These are phyloP conservation scores for Catocala sponsa DNA, from an alignment of 2,888 invertebrate genomes.

Conservation along the genomic window DNA sequence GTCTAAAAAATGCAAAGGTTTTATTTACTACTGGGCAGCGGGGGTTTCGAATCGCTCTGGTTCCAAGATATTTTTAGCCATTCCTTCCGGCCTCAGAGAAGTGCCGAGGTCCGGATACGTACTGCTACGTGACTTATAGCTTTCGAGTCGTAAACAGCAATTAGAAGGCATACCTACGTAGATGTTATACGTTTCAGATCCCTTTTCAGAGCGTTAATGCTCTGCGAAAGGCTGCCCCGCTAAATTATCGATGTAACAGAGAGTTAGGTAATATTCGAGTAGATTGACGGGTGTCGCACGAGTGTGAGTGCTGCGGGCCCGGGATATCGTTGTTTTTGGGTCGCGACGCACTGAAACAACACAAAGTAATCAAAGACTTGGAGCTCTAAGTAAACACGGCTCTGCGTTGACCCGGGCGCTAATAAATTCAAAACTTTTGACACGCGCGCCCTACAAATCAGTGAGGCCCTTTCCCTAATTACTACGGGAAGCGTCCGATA, in stretches of 20 bases:
- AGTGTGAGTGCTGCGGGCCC: neutral
- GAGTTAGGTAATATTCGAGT: slow-evolving; percentile 9
- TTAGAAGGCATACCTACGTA: slow-evolving; percentile 11
- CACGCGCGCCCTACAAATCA: slow-evolving; percentile 29
- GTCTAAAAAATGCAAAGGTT: neutral
- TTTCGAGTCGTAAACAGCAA: slow-evolving; percentile 26
- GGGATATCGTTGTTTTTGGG: slow-evolving; percentile 10
- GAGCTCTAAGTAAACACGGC: slow-evolving; percentile 26
- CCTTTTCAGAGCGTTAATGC: slow-evolving; percentile 4
- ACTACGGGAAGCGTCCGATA: slow-evolving; percentile 29
- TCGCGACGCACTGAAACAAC: slow-evolving; percentile 13
- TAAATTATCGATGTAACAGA: slow-evolving; percentile 16
- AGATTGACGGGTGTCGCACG: slow-evolving; percentile 10
- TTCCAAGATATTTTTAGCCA: slow-evolving; percentile 21
- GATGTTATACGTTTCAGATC: neutral
- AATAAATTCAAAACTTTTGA: slow-evolving; percentile 34
- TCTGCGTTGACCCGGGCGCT: slow-evolving; percentile 27
- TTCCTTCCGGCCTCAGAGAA: slow-evolving; percentile 12
- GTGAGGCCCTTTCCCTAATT: slow-evolving; percentile 37
- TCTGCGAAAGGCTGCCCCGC: slow-evolving; percentile 2
- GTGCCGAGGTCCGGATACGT: slow-evolving; percentile 17
- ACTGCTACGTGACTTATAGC: slow-evolving; percentile 24
- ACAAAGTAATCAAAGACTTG: slow-evolving; percentile 26
- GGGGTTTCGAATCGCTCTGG: neutral
- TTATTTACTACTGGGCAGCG: neutral